phyloP scores from a whole-genome alignment of 2,113 vertebrate genomes.

The Microcebus murinus region DNA sequence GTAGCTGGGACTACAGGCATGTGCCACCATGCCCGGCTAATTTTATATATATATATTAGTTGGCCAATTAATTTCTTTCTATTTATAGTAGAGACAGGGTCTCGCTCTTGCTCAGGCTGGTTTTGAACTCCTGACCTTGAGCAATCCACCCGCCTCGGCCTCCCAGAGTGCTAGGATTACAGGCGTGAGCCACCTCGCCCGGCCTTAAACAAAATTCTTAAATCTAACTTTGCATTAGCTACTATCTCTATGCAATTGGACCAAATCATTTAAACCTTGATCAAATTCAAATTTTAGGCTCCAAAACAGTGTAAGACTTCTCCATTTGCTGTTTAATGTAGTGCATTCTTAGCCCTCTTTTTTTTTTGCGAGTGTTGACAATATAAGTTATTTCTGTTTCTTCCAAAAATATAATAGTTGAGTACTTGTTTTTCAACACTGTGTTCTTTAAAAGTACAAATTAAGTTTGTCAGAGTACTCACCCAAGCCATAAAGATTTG shows the following conservation, averaged over 20 bases:
- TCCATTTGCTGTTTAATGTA: neutral
- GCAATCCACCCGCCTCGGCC: no score
- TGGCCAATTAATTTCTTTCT: no score
- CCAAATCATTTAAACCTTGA: neutral
- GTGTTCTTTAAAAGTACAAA: constrained; percentile 43
- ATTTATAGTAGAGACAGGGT: no score
- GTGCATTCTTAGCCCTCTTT: neutral
- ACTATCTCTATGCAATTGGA: neutral
- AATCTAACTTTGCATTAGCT: neutral
- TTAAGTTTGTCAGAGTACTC: constrained; percentile 14
- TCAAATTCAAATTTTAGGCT: constrained; percentile 33
- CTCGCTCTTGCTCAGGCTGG: no score
- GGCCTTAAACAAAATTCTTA: constrained; percentile 24
- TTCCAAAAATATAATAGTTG: constrained; percentile 34
- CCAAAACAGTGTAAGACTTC: neutral
- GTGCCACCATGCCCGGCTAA: no score
- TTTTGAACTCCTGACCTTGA: no score
- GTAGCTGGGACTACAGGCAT: no score
- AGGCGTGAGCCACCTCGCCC: no score
- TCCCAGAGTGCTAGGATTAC: no score
- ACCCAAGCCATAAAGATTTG: neutral
- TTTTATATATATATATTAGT: no score
- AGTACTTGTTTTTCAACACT: constrained; percentile 46
- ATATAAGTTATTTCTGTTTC: constrained; percentile 56
- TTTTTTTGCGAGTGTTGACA: neutral